phyloP scores from a whole-genome alignment of 2,888 invertebrate genomes.

The Diarsia mendica region DNA sequence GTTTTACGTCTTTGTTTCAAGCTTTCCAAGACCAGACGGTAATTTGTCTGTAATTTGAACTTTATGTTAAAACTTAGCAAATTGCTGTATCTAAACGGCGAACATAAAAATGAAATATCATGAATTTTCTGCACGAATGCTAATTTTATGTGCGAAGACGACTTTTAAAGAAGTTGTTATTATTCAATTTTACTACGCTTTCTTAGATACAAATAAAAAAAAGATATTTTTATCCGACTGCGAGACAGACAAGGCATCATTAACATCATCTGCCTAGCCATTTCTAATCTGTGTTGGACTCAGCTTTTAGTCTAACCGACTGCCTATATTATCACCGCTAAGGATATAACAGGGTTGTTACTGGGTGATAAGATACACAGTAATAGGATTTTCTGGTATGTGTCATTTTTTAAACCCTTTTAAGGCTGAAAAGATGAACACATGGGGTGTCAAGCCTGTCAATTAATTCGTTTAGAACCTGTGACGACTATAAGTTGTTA shows the following conservation, averaged over 20 bases:
- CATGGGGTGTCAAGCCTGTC: too few species aligned
- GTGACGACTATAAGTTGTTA: too few species aligned
- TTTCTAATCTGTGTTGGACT: neutral
- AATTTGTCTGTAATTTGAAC: constrained; percentile 42
- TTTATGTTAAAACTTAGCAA: constrained; percentile 54
- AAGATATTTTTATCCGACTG: too few species aligned
- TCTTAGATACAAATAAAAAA: neutral
- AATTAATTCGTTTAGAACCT: too few species aligned
- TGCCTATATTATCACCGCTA: neutral
- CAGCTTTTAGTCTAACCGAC: neutral
- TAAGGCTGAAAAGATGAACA: neutral
- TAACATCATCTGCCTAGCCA: too few species aligned
- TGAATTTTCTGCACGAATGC: constrained; percentile 42
- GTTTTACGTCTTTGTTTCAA: constrained; percentile 29
- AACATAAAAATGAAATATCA: constrained; percentile 50
- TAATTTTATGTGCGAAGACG: constrained; percentile 43
- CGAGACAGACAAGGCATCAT: too few species aligned
- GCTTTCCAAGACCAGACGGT: constrained; percentile 36
- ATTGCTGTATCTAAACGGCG: constrained; percentile 40
- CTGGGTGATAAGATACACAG: neutral
- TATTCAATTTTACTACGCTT: neutral
- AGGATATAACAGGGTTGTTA: neutral
- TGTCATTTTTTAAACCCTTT: too few species aligned
- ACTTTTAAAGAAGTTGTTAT: constrained; percentile 4
- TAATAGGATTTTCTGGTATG: neutral